These are phyloP conservation scores for Ahaetulla prasina DNA, from an alignment of 2,113 vertebrate genomes.

Conservation along the genomic window DNA sequence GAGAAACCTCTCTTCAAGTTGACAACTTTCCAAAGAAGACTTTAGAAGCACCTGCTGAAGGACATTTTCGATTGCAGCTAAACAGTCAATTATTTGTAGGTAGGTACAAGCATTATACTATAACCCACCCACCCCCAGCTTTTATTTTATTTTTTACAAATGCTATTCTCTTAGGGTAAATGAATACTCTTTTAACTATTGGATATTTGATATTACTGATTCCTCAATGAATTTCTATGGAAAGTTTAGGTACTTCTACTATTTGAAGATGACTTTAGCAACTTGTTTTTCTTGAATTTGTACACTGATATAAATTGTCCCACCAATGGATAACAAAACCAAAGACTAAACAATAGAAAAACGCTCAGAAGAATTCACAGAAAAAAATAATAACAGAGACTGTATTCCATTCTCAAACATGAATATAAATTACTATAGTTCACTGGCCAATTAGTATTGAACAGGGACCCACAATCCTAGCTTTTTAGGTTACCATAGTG, in stretches of 20 bases:
- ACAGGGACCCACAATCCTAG: not conserved
- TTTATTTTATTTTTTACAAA: not conserved
- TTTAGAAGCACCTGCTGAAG: constrained; percentile 76
- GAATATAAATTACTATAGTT: not conserved
- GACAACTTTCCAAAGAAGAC: constrained; percentile 83
- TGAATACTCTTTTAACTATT: not conserved
- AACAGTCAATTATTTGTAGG: constrained; percentile 93
- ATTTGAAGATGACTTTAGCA: not conserved
- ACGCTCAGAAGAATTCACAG: not conserved
- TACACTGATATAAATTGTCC: not conserved
- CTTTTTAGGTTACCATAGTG: not conserved
- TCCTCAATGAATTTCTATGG: not conserved
- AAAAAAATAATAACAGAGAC: not conserved
- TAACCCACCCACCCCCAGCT: not conserved
- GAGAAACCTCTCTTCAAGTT: constrained; percentile 87
- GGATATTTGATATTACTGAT: not conserved
- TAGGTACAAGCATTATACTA: constrained; percentile 62
- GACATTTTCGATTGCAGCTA: constrained; percentile 83
- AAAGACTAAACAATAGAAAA: not conserved
- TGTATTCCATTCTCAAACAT: not conserved
- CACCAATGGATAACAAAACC: not conserved
- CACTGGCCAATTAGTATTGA: not conserved
- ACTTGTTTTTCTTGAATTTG: not conserved
- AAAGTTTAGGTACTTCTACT: not conserved
- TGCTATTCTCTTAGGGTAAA: not conserved